Base-by-base conservation (phyloP, 2,113 vertebrate genomes). In the Patagioenas fasciata region DNA sequence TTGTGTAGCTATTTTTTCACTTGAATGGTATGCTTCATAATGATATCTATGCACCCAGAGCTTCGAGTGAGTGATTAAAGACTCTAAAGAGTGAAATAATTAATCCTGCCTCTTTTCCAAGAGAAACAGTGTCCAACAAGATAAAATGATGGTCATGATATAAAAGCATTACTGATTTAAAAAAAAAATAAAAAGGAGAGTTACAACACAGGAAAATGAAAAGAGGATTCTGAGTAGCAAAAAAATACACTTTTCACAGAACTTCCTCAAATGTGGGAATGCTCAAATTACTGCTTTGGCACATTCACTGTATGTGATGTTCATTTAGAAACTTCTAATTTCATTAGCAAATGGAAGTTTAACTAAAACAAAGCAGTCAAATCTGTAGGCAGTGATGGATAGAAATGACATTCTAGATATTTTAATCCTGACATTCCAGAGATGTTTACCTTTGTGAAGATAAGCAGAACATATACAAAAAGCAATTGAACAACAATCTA, bases 371-470 rank as follows among this genome's bases (percentile, higher is more conserved):
- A 75, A 88, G 29, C 32, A 88, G 34, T 70, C 67, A 54, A 23
- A 78, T 74, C 28, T 26, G 31, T 54, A 65, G 73, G 38, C 44
- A 89, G 48, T 10, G 21, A 53, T 92, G 38, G 81, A 47, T 97
- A 51, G 58, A 89, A 93, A 80, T 79, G 93, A 26, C 54, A 74
- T 72, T 48, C 82, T 66, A 38, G 64, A 77, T 89, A 84, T 92
- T 82, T 95, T 54, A 84, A 88, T 94, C 62, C 77, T 93, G 64
- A 51, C 47, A 72, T 95, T 96, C 82, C 83, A 92, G 57, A 93
- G 54, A 31, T 72, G 66, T 83, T 93, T 94, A 95, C 75, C 72
- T 84, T 95, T 90, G 62, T 36, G 17, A 92, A 96, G 97, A 92
- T 84, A 93, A 97, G 51, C 69, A 96, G 91, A 97, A 83, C 32